Base-by-base conservation (phyloP, 2,113 vertebrate species). In the Caretta caretta region DNA sequence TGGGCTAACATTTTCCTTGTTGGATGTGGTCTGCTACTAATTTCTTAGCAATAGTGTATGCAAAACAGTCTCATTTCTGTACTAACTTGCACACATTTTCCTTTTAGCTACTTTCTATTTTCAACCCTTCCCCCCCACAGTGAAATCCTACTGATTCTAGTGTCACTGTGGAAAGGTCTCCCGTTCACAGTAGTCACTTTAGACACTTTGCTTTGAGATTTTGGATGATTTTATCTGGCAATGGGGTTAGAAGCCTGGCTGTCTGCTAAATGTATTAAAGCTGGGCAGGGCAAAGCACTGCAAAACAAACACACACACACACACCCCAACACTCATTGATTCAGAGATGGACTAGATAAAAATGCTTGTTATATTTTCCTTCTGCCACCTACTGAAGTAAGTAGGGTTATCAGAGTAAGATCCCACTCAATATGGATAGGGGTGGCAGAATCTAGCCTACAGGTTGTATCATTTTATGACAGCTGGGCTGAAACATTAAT, bases 301-400 rank as follows among this genome's bases (percentile, higher is more conserved):
- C 22, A 13, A 27, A 2, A 62, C 11, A 13, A 54, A 4, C 13
- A 2, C 8, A 4, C 27, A 27, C 11, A 1, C 7, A 20, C 46
- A 7, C 31, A 25, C 13, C 8, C 2, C 25, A 69, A 59, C 57
- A 86, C 57, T 49, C 19, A 51, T 0, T 9, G 20, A 42, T 29
- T 82, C 14, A 0, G 2, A 3, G 56, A 46, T 0, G 12, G 5
- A 6, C 0, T 5, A 17, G 56, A 29, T 1, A 14, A 62, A 62
- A 62, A 62, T 62, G 57, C 57, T 62, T 62, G 57, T 62, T 62
- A 29, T 10, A 29, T 29, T 38, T 38, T 72, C 65, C 19, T n/a
- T 72, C 65, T 72, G 65, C 65, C 35, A 72, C 35, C 35, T n/a
- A 72, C 19, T 72, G 65, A 38, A 72, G 65, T 22, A 22, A 38